These are phyloP conservation scores for Ostrea edulis DNA, from an alignment of 1,140 invertebrate genomes.

Conservation along the genomic window DNA sequence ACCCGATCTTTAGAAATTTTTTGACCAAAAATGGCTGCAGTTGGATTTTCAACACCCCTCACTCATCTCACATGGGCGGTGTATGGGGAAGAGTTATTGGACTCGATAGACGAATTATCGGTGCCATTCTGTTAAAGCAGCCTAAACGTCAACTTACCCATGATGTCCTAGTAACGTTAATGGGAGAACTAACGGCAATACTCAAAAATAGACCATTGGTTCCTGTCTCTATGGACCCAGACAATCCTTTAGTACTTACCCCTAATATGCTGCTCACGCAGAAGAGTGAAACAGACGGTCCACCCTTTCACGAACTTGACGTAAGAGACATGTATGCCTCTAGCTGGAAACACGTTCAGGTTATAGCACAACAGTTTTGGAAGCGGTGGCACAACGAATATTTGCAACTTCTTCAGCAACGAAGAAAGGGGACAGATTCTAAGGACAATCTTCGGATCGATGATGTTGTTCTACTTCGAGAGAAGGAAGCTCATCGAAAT, in stretches of 20 bases:
- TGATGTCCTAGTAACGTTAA: slow-evolving; percentile 34
- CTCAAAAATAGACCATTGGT: slow-evolving; percentile 45
- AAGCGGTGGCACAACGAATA: slow-evolving; percentile 54
- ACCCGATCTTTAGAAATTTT: too few species aligned
- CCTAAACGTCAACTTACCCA: too few species aligned
- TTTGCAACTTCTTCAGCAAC: slow-evolving; percentile 48
- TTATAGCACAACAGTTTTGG: too few species aligned
- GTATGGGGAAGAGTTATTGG: too few species aligned
- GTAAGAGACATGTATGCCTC: too few species aligned
- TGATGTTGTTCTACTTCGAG: slow-evolving; percentile 55
- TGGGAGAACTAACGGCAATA: slow-evolving; percentile 43
- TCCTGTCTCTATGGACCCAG: slow-evolving; percentile 33
- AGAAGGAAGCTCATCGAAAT: slow-evolving; percentile 42
- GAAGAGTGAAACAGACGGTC: not conserved
- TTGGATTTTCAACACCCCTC: too few species aligned
- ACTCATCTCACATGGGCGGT: too few species aligned
- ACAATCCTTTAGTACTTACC: slow-evolving; percentile 26
- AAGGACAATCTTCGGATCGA: slow-evolving; percentile 42
- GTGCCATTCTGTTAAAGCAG: too few species aligned
- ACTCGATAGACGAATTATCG: too few species aligned
- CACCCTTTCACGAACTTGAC: not conserved
- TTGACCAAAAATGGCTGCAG: too few species aligned
- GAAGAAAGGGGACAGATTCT: slow-evolving; percentile 51
- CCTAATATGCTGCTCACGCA: slow-evolving; percentile 37
- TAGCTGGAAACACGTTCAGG: too few species aligned